Conservation (phyloP, 2,888 invertebrate species). For the Anagyrus pseudococci region DNA sequence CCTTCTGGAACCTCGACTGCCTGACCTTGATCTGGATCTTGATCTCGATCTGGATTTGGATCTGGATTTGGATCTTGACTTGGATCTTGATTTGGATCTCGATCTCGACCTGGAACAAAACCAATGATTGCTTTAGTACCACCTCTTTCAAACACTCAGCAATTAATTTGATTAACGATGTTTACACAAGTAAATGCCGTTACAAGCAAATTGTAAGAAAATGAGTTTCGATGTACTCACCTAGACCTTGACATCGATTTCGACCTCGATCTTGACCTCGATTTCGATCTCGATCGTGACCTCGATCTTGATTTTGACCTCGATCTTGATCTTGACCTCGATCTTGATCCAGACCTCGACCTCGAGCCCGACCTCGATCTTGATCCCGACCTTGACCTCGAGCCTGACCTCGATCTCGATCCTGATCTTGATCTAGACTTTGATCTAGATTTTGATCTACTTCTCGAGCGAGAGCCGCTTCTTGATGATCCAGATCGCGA, state of each 20-base stretch:
- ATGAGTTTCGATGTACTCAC: neutral
- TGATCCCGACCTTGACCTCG: conserved; percentile 55
- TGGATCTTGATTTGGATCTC: conserved; percentile 45
- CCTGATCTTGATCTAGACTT: conserved; percentile 50
- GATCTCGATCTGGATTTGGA: conserved; percentile 49
- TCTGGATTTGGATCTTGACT: conserved; percentile 44
- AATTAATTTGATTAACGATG: too few relatives aligned
- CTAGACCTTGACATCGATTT: conserved; percentile 48
- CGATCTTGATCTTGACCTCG: conserved; percentile 39
- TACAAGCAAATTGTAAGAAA: too few relatives aligned
- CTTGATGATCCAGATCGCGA: conserved; percentile 26
- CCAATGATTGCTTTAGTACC: conserved; percentile 26
- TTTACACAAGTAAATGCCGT: too few relatives aligned
- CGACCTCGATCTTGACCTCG: conserved; percentile 35
- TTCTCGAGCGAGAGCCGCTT: conserved; percentile 55
- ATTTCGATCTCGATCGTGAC: conserved; percentile 14
- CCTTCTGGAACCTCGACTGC: conserved; percentile 1
- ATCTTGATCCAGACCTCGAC: conserved; percentile 50
- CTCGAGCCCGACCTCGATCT: conserved; percentile 36
- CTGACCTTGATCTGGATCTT: conserved; percentile 47
- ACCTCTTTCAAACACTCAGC: too few relatives aligned
- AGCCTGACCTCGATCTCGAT: conserved; percentile 49
- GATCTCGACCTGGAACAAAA: conserved; percentile 46
- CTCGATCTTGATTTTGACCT: conserved; percentile 48
- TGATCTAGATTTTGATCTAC: conserved; percentile 55